A percentile compares a stretch with the other conserved stretches of the same genome.
These are phyloP conservation scores for Thalassaphorura encarpata DNA, from an alignment of 1,140 invertebrate species.

Conservation along the genomic window DNA sequence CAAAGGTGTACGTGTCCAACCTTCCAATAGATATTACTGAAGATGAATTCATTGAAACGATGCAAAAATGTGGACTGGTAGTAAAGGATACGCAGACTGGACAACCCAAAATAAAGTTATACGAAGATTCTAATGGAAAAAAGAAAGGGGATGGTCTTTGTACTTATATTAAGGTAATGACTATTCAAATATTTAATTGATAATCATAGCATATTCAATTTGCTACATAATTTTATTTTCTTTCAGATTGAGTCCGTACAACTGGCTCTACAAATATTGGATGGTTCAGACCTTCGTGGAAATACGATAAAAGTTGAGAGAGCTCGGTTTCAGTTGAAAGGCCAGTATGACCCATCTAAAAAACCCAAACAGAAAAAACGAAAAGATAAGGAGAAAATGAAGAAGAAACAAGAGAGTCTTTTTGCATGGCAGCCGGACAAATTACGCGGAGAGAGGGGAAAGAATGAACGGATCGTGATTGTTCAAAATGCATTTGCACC, in stretches of 20 bases:
- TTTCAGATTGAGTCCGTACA: constrained; percentile 87
- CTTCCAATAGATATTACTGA: constrained; percentile 81
- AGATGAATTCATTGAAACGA: constrained; percentile 78
- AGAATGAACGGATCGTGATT: constrained; percentile 82
- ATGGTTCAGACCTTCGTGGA: constrained; percentile 71
- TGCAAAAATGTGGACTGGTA: constrained; percentile 93
- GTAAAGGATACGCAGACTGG: constrained; percentile 71
- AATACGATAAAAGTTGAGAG: constrained; percentile 76
- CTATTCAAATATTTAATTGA: constrained; percentile 40
- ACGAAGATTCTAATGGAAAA: constrained; percentile 66
- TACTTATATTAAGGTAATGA: constrained; percentile 96
- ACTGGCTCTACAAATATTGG: constrained; percentile 81
- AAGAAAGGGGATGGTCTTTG: constrained; percentile 94
- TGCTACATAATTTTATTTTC: neutral
- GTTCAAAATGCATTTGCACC: constrained; percentile 91
- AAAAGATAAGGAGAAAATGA: constrained; percentile 80
- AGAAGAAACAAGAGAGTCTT: constrained; percentile 84
- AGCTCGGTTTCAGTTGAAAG: constrained; percentile 92
- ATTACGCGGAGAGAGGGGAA: constrained; percentile 65
- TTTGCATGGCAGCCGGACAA: constrained; percentile 96
- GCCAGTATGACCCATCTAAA: constrained; percentile 82
- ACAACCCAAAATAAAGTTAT: constrained; percentile 90
- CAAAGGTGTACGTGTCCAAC: constrained; percentile 93
- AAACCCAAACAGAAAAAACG: constrained; percentile 87
- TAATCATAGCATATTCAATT: neutral